Percentiles rank a stretch among this genome's conserved stretches.
These are phyloP conservation scores for Erebia aethiops DNA, from an alignment of 2,888 invertebrate genomes.

Conservation along the genomic window DNA sequence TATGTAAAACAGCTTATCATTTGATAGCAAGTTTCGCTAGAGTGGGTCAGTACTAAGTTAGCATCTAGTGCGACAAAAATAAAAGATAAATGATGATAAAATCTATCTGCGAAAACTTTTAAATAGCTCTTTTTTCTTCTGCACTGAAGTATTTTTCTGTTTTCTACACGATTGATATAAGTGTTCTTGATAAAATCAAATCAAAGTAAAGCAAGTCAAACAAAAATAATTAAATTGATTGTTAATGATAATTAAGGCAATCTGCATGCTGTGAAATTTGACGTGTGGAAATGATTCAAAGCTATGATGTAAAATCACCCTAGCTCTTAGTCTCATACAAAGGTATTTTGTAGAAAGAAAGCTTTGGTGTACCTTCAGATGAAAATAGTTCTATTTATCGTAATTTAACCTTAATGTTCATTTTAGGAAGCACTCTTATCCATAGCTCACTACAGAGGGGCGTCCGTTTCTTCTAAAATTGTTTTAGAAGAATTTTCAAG, in stretches of 20 bases:
- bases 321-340: not conserved
- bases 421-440: slow-evolving; percentile 38
- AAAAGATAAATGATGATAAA: too few species aligned
- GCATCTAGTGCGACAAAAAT: too few species aligned
- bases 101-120: too few species aligned
- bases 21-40: not conserved
- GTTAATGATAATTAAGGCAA: too few species aligned
- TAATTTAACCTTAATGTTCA: slow-evolving; percentile 1
- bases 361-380: not conserved
- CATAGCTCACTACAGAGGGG: slow-evolving; percentile 66
- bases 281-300: not conserved
- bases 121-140: too few species aligned
- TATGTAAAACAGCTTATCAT: not conserved
- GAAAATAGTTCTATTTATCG: not conserved
- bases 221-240: too few species aligned
- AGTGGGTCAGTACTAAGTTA: too few species aligned
- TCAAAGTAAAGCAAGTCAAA: too few species aligned
- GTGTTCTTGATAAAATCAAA: too few species aligned
- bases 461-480: slow-evolving; percentile 55
- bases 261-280: not conserved
- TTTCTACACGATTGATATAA: too few species aligned
- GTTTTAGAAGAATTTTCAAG: slow-evolving; percentile 66
- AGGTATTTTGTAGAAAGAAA: not conserved
- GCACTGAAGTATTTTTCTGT: too few species aligned
- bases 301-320: not conserved